phyloP scores from a whole-genome alignment of 2,888 invertebrate species.

The Macrosiphum euphorbiae region DNA sequence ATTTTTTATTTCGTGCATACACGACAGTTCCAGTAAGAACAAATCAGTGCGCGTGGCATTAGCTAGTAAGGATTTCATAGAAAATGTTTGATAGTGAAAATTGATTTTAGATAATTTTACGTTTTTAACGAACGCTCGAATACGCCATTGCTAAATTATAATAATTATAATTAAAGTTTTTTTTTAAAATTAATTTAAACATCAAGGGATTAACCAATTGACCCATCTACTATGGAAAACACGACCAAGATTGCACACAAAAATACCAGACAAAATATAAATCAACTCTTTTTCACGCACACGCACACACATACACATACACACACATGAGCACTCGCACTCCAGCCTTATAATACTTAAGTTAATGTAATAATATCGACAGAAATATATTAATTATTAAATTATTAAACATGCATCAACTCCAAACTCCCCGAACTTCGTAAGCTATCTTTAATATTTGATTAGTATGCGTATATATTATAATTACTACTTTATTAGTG shows the following conservation, averaged over 20 bases:
- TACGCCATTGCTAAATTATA: not conserved
- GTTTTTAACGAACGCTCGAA: not conserved
- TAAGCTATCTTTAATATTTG: not conserved
- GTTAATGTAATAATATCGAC: slow-evolving; percentile 3
- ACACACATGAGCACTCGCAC: not conserved
- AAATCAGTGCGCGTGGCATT: not conserved
- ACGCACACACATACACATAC: not conserved
- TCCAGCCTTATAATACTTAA: slow-evolving; percentile 27
- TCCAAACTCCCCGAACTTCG: not conserved
- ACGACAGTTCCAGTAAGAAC: not conserved
- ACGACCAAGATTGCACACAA: slow-evolving; percentile 64
- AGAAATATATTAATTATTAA: not conserved
- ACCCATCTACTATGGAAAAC: slow-evolving; percentile 9
- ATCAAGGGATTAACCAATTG: not conserved
- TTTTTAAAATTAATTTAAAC: not conserved
- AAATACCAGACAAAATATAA: slow-evolving; percentile 38
- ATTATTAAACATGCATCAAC: slow-evolving; percentile 38
- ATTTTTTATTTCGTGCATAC: not conserved
- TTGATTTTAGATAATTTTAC: not conserved
- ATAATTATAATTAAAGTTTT: not conserved
- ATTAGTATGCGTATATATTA: slow-evolving; percentile 10
- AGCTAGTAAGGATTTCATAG: not conserved
- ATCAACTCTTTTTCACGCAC: slow-evolving; percentile 25
- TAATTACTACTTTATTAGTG: not conserved
- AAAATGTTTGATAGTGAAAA: not conserved